Conservation (phyloP, 2,113 vertebrate genomes). For the Chaetura pelagica region DNA sequence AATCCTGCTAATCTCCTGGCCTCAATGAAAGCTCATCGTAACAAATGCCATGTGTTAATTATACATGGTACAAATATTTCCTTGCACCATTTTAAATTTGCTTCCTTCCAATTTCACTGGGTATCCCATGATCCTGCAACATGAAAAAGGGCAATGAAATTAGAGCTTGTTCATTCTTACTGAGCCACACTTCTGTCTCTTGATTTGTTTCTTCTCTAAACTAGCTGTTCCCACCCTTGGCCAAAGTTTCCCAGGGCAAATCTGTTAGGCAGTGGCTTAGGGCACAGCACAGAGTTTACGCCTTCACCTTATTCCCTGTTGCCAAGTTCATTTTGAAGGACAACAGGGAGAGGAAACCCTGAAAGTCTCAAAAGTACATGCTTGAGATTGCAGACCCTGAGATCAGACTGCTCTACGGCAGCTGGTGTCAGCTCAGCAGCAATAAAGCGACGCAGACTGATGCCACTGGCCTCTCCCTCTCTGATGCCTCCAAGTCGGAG, state of each 20-base stretch:
- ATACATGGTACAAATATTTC: slow-evolving; percentile 25
- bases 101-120: background rate
- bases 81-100: slow-evolving; percentile 41
- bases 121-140: background rate
- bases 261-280: background rate
- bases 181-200: background rate
- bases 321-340: background rate
- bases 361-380: background rate
- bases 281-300: background rate
- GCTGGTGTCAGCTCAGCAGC: background rate
- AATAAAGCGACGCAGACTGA: accelerated
- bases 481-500: background rate
- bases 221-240: background rate
- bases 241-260: background rate
- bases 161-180: background rate
- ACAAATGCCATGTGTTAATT: slow-evolving; percentile 63
- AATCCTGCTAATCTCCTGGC: slow-evolving; percentile 61
- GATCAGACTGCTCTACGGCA: background rate
- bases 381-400: background rate
- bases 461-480: background rate
- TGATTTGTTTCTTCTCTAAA: background rate
- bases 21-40: slow-evolving; percentile 44
- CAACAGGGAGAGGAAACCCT: background rate
- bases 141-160: background rate
- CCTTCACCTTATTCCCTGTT: background rate